Evolutionary conservation across 2,113 vertebrate genomes (phyloP).

Genomic region (Salvelinus namaycush): DNA sequence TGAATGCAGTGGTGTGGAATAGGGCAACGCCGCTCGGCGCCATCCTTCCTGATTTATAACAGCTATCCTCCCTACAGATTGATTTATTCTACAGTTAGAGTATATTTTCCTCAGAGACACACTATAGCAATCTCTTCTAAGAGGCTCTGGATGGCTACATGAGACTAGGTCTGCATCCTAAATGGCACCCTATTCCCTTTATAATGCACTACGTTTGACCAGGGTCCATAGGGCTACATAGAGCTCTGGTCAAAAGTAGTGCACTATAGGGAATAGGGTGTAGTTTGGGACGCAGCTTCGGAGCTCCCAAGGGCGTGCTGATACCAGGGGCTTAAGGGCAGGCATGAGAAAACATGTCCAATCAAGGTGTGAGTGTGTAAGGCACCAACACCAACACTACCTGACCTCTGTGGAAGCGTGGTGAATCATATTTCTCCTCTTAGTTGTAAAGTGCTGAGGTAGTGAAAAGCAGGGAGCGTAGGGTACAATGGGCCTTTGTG

Average conservation of each 20-base stretch:
- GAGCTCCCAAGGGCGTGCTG: constrained; percentile 35
- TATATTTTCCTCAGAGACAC: constrained; percentile 29
- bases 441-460: constrained; percentile 50
- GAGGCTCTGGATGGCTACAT: constrained; percentile 22
- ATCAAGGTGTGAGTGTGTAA: constrained; percentile 40
- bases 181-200: no score
- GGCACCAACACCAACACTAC: constrained; percentile 10
- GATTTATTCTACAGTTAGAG: constrained; percentile 55
- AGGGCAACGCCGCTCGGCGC: constrained; percentile 44
- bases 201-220: no score
- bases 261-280: no score
- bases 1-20: constrained; percentile 38
- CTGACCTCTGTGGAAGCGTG: constrained; percentile 45
- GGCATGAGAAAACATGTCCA: constrained; percentile 38
- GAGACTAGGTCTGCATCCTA: neutral
- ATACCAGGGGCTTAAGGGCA: constrained; percentile 26
- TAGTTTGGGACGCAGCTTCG: no score
- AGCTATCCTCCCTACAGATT: constrained; percentile 40
- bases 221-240: no score
- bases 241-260: no score
- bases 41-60: constrained; percentile 53
- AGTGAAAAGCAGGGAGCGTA: constrained; percentile 30
- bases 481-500: constrained; percentile 43
- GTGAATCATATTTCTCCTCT: constrained; percentile 44
- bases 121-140: constrained; percentile 28